Conservation (phyloP, 2,113 vertebrate genomes). For the Halcyon senegalensis region DNA sequence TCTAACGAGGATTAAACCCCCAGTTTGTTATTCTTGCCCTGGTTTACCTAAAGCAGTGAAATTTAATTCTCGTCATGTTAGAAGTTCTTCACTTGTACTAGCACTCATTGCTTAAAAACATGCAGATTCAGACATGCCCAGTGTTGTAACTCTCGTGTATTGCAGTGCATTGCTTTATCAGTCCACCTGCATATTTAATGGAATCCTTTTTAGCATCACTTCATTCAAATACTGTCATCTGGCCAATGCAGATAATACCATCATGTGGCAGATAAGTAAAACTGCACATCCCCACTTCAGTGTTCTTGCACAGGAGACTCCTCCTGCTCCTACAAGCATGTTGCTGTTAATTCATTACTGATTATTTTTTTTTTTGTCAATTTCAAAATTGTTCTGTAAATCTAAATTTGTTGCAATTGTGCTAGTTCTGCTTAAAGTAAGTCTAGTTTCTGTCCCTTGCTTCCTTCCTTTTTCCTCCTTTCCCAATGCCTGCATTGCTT, state of each 20-base stretch:
- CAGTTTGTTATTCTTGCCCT: slow-evolving; percentile 32
- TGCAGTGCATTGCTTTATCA: slow-evolving; percentile 41
- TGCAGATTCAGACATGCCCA: neutral
- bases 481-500: slow-evolving; percentile 84
- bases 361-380: neutral
- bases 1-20: neutral
- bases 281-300: neutral
- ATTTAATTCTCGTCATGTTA: neutral
- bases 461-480: slow-evolving; percentile 77
- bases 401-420: slow-evolving; percentile 68
- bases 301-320: neutral
- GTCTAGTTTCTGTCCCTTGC: slow-evolving; percentile 95
- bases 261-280: slow-evolving; percentile 64
- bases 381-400: slow-evolving; percentile 56
- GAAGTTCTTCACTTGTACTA: neutral
- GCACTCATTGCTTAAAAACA: neutral
- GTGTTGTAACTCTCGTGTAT: neutral
- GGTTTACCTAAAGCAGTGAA: neutral
- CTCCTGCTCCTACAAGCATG: slow-evolving; percentile 29
- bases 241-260: slow-evolving; percentile 39
- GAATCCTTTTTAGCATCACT: slow-evolving; percentile 35
- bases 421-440: slow-evolving; percentile 91
- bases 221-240: slow-evolving; percentile 11
- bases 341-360: slow-evolving; percentile 23
- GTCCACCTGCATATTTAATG: neutral